Base-by-base conservation (phyloP, 35 echinoderm and acorn worm genomes). In the Diadema setosum region DNA sequence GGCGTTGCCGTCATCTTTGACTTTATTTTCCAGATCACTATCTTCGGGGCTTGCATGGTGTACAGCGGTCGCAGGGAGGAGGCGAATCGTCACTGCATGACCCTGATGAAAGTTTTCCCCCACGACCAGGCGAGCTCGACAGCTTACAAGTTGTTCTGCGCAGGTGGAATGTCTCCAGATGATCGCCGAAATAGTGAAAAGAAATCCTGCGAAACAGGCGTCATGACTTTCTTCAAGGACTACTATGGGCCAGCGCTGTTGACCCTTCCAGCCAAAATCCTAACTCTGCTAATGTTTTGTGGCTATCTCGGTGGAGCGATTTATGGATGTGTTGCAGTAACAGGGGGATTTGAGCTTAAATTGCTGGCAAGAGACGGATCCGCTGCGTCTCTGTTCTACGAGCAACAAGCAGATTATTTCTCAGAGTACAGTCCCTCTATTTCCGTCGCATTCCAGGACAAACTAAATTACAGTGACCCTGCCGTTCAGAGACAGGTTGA, bases 21-120 rank as follows among this genome's bases (percentile, higher is more conserved):
- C 69, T 92, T 84, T 39, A 39, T 75, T 9, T 96, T 81, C 37
- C 94, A 96, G 59, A 81, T 96, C 32, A 96, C 94, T 20, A 92
- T 96, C 80, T 96, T 96, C 58, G 94, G 57, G n/a, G n/a, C n/a
- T n/a, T n/a, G n/a, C n/a, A n/a, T n/a, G n/a, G n/a, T n/a, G n/a
- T n/a, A n/a, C n/a, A 18, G 90, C 94, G 94, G 94, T 23, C 20
- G 32, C 26, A 36, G 94, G 21, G 94, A 96, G 64, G 90, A 63
- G 11, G 61, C 0, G 14, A 92, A 92, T 63, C 49, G 85, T 65
- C 94, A 96, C 55, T 96, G 90, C 39, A 58, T 87, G 9, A 81
- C 90, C 8, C 89, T 82, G 49, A 90, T 5, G 37, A 82, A 92
- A 87, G 90, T 92, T 3, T 6, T 78, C 27, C 64, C 87, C 8